phyloP scores from a whole-genome alignment of 2,113 vertebrate genomes.

The Oceanites oceanicus region DNA sequence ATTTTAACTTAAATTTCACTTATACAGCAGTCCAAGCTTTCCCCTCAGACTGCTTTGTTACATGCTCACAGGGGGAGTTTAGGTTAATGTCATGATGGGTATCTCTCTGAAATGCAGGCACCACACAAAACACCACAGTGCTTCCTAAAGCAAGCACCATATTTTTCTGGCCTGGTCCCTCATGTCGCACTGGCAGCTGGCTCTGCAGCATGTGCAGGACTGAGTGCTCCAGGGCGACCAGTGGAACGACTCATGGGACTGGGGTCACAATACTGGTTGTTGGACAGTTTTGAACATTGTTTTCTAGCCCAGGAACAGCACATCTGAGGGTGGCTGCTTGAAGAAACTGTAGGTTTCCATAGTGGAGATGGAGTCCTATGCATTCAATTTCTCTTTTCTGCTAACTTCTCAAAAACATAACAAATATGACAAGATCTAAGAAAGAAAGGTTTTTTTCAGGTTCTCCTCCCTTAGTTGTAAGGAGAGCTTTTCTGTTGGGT shows the following conservation, averaged over 20 bases:
- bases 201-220: background rate
- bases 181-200: background rate
- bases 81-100: background rate
- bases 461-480: background rate
- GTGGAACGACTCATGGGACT: background rate
- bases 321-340: background rate
- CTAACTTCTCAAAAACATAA: background rate
- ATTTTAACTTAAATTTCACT: background rate
- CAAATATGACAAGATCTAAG: background rate
- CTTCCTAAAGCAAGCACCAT: background rate
- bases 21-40: background rate
- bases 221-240: accelerated
- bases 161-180: background rate
- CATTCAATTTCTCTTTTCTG: background rate
- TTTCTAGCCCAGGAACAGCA: background rate
- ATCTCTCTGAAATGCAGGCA: background rate
- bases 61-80: accelerated
- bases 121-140: background rate
- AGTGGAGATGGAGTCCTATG: background rate
- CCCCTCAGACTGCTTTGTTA: background rate
- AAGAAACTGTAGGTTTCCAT: background rate
- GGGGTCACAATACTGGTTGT: accelerated
- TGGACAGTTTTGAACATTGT: background rate
- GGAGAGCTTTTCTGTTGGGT: background rate
- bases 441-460: background rate